Evolutionary conservation across 1,140 invertebrate species (phyloP).

Genomic region (Macrotrachela quadricornifera): DNA sequence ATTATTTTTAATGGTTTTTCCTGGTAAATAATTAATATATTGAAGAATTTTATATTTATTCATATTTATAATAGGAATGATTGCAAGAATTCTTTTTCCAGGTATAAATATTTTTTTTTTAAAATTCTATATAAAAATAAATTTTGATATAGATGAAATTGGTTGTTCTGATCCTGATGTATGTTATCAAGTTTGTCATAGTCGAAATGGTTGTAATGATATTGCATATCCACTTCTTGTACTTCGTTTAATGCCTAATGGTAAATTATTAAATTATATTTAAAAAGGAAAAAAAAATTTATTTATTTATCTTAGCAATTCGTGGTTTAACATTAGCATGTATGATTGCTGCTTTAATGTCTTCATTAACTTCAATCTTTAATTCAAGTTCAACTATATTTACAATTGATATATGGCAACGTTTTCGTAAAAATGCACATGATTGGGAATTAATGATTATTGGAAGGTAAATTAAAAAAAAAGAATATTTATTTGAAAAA

Average conservation of each 20-base stretch:
- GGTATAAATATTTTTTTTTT: constrained; percentile 15
- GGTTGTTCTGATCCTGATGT: constrained; percentile 12
- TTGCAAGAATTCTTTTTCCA: constrained; percentile 33
- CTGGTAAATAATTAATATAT: constrained; percentile 38
- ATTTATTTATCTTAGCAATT: constrained; percentile 11
- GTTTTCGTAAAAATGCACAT: constrained; percentile 29
- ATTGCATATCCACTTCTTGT: constrained; percentile 25
- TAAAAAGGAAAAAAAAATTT: too few relatives aligned
- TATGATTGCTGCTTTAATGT: constrained; percentile 38
- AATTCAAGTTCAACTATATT: constrained; percentile 37
- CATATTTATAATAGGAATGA: constrained; percentile 28
- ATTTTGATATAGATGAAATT: constrained; percentile 1
- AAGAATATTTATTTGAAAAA: neutral
- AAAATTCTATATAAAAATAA: neutral
- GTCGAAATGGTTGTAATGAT: constrained; percentile 21
- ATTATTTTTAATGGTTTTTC: constrained; percentile 36
- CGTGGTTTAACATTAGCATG: constrained; percentile 35
- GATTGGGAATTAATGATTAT: constrained; percentile 34
- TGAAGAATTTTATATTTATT: constrained; percentile 31
- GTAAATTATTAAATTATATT: neutral
- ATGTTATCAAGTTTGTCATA: constrained; percentile 18
- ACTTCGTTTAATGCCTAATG: constrained; percentile 20
- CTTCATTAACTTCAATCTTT: constrained; percentile 37
- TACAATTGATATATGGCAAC: constrained; percentile 36
- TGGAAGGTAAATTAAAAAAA: constrained; percentile 22